Percentiles rank a stretch among this genome's conserved stretches.
These are phyloP conservation scores for Todiramphus saurophagus DNA, from an alignment of 2,113 vertebrate genomes.

Conservation along the genomic window DNA sequence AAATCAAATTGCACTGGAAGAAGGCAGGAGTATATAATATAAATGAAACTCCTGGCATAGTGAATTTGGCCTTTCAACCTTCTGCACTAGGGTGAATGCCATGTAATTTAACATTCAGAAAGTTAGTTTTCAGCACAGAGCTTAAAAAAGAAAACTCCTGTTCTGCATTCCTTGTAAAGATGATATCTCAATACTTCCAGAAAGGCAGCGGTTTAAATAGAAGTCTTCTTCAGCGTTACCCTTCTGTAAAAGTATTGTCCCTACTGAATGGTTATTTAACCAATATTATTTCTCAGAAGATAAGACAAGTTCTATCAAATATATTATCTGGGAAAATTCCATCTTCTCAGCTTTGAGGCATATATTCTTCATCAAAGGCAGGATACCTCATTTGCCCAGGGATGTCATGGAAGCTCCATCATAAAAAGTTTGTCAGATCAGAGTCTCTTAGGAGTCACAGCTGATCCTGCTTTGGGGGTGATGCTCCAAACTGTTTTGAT, in stretches of 20 bases:
- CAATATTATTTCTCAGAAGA: background rate
- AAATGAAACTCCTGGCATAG: background rate
- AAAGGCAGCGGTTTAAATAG: background rate
- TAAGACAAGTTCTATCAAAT: background rate
- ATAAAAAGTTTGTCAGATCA: background rate
- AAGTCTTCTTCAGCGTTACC: background rate
- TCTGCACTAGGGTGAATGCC: background rate
- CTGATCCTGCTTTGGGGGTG: background rate
- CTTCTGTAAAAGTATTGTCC: background rate
- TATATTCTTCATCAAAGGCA: background rate
- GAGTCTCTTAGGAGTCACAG: background rate
- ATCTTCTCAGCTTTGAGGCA: background rate
- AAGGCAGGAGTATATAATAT: background rate
- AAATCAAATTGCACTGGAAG: background rate
- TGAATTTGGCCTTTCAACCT: background rate
- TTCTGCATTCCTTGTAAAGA: background rate
- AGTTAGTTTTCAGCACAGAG: background rate
- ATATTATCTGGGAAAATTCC: background rate
- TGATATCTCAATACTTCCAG: background rate
- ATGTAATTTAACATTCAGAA: background rate
- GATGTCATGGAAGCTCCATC: background rate
- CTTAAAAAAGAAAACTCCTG: background rate
- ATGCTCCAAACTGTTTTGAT: rapidly evolving
- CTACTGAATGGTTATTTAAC: background rate
- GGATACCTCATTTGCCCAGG: background rate